Evolutionary conservation across 2,888 invertebrate species (phyloP).

Genomic region (Cecidostiba fungosa): DNA sequence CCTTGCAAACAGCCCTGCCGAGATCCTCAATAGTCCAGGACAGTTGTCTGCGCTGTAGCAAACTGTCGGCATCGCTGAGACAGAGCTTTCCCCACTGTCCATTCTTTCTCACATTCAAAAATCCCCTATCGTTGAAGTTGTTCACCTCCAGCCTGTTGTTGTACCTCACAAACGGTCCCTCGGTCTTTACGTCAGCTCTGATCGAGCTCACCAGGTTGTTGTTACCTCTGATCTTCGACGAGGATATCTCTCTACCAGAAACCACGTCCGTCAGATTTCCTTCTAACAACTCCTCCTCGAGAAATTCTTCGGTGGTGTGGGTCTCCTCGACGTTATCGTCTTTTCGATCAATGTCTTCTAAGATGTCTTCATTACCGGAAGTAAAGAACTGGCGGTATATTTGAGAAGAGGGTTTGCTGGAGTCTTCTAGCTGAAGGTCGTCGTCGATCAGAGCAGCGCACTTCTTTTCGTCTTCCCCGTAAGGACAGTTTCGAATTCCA

Average conservation of each 20-base stretch:
- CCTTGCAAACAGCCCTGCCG: conserved; percentile 88
- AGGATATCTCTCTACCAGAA: conserved; percentile 71
- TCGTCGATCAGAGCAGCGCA: conserved; percentile 82
- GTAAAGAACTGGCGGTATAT: conserved; percentile 38
- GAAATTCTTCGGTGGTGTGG: not conserved
- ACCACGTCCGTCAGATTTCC: conserved; percentile 64
- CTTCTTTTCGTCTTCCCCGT: conserved; percentile 88
- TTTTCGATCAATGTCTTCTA: conserved; percentile 26
- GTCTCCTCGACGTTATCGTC: conserved; percentile 3
- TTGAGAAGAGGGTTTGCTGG: conserved; percentile 30
- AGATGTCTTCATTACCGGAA: conserved; percentile 17
- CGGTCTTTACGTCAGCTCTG: conserved; percentile 64
- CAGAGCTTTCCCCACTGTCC: conserved; percentile 91
- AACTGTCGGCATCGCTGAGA: conserved; percentile 85
- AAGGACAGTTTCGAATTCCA: conserved; percentile 86
- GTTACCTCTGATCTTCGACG: conserved; percentile 62
- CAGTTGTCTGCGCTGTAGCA: conserved; percentile 83
- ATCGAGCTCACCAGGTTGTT: conserved; percentile 62
- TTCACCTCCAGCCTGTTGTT: conserved; percentile 72
- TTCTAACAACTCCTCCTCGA: conserved; percentile 32
- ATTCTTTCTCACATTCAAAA: conserved; percentile 87
- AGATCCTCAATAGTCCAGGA: conserved; percentile 86
- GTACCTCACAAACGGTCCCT: conserved; percentile 57
- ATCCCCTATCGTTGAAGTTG: conserved; percentile 81
- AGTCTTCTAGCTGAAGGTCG: conserved; percentile 52